Percentiles rank a stretch among this genome's conserved stretches.
Evolutionary conservation across 2,888 invertebrate genomes (phyloP).

Genomic region (Clivina fossor): DNA sequence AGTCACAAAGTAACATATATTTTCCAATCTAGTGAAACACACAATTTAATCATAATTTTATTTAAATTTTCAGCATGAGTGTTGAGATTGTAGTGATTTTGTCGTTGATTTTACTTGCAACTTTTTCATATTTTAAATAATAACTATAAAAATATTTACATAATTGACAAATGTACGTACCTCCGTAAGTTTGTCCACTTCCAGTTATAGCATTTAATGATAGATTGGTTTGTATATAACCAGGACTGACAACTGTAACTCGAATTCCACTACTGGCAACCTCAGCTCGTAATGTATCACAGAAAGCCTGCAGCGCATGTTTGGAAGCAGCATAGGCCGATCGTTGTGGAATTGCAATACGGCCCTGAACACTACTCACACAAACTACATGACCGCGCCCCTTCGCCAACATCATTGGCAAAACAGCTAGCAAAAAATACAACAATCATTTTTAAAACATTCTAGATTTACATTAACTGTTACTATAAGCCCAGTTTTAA

Average conservation of each 20-base stretch:
- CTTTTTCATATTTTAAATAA: no score
- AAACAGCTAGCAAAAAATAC: conserved; percentile 64
- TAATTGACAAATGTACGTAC: conserved; percentile 55
- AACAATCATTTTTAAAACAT: conserved; percentile 4
- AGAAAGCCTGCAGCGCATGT: conserved; percentile 93
- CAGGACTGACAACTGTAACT: conserved; percentile 88
- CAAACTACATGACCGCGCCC: conserved; percentile 81
- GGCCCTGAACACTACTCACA: conserved; percentile 91
- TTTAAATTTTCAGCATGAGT: no score
- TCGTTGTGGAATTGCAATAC: conserved; percentile 84
- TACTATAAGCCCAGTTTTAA: no score
- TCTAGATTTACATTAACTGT: no score
- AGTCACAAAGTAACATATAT: no score
- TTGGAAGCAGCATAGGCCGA: conserved; percentile 91
- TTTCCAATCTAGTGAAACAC: no score
- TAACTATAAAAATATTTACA: no score
- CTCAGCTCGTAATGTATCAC: conserved; percentile 88
- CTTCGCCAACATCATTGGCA: conserved; percentile 79
- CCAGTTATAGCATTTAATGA: conserved; percentile 90
- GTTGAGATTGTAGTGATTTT: no score
- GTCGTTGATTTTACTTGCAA: no score
- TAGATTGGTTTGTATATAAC: conserved; percentile 86
- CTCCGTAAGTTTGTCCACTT: conserved; percentile 76
- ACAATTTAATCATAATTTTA: no score
- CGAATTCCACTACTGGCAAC: conserved; percentile 72